Evolutionary conservation across 2,797 vertebrate genomes (phyloP).

Genomic region (Spondyliosoma cantharus): DNA sequence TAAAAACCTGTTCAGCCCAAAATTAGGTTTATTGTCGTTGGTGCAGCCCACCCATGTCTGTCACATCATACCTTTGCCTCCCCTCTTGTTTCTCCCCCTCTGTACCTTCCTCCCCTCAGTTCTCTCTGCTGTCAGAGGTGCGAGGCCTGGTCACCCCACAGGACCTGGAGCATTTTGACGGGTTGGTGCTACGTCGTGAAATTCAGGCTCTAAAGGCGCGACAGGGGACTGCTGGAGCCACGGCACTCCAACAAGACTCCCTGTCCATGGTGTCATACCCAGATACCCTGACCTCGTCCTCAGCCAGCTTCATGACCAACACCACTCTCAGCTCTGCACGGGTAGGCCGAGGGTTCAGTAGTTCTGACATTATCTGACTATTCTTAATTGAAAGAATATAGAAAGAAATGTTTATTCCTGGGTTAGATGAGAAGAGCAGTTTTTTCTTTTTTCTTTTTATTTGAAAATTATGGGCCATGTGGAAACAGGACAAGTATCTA

Average conservation of each 20-base stretch:
- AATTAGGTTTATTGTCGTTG: neutral
- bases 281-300: constrained; percentile 91
- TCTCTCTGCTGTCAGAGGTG: constrained; percentile 94
- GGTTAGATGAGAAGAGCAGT: neutral
- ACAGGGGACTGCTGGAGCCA: constrained; percentile 80
- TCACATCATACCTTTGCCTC: neutral
- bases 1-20: neutral
- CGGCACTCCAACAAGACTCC: constrained; percentile 80
- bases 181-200: constrained; percentile 92
- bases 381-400: neutral
- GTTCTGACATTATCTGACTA: neutral
- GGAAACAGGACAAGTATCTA: neutral
- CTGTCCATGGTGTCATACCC: constrained; percentile 92
- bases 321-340: constrained; percentile 96
- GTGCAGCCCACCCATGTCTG: neutral
- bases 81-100: constrained; percentile 12
- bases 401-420: neutral
- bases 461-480: neutral
- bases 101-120: constrained; percentile 80
- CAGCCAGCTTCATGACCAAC: constrained; percentile 93
- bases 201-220: constrained; percentile 95
- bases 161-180: constrained; percentile 94
- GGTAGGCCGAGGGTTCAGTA: constrained; percentile 79
- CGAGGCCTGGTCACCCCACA: constrained; percentile 90
- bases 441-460: neutral